A percentile compares a stretch with the other conserved stretches of the same genome.
These are phyloP conservation scores for Pica pica DNA, from an alignment of 2,113 vertebrate species.

Conservation along the genomic window DNA sequence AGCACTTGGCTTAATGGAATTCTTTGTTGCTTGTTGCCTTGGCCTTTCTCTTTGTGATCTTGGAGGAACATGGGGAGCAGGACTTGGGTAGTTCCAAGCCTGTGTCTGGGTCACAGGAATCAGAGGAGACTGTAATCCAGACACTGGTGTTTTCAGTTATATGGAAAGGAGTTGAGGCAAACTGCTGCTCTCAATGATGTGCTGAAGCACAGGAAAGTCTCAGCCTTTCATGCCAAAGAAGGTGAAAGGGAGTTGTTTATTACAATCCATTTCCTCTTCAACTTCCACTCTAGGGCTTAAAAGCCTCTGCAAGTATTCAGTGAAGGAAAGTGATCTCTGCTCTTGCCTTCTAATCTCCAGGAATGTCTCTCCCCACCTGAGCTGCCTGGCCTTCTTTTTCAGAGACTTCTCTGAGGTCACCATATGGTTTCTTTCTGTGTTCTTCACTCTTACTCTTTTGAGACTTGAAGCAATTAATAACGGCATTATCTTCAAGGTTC, in stretches of 20 bases:
- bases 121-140: not conserved
- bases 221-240: not conserved
- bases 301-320: not conserved
- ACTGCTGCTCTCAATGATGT: not conserved
- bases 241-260: conserved; percentile 17
- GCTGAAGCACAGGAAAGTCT: not conserved
- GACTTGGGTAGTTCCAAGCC: not conserved
- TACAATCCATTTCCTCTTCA: conserved; percentile 20
- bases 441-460: not conserved
- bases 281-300: not conserved
- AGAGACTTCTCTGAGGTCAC: not conserved
- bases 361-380: not conserved
- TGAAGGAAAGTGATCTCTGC: not conserved
- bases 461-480: not conserved
- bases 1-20: not conserved
- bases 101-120: not conserved
- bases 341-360: not conserved
- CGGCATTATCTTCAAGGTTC: not conserved
- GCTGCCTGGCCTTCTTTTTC: not conserved
- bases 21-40: not conserved
- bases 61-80: not conserved
- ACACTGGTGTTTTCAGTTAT: not conserved
- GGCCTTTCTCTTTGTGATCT: not conserved
- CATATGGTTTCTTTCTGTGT: conserved; percentile 35
- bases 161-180: not conserved